Percentiles rank a stretch among this genome's conserved stretches.
phyloP scores from a whole-genome alignment of 2,888 invertebrate species.

The Sinohyriopsis cumingii region DNA sequence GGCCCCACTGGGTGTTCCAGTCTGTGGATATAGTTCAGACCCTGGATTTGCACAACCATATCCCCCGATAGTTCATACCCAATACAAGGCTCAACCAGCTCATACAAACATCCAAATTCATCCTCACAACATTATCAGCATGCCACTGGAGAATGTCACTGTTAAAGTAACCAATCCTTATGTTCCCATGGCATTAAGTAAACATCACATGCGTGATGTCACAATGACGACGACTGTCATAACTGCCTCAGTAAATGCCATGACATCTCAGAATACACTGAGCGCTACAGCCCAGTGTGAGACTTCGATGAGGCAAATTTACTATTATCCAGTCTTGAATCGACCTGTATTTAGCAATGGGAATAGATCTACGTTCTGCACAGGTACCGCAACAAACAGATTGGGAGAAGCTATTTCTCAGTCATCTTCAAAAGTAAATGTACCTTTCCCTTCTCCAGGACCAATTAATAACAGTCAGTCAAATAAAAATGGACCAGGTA shows the following conservation, averaged over 20 bases:
- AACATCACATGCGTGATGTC: constrained; percentile 15
- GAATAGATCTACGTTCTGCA: too few relatives aligned
- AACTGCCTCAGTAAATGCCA: constrained; percentile 15
- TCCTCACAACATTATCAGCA: constrained; percentile 49
- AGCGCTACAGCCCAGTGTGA: too few relatives aligned
- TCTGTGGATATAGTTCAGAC: constrained; percentile 54
- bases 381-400: not conserved
- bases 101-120: constrained; percentile 44
- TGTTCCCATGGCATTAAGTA: constrained; percentile 27
- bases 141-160: constrained; percentile 44
- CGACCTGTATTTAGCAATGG: too few relatives aligned
- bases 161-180: constrained; percentile 22
- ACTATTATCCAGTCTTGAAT: too few relatives aligned
- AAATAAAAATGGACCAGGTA: constrained; percentile 1
- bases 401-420: not conserved
- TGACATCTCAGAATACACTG: not conserved
- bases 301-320: too few relatives aligned
- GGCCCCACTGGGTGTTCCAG: too few relatives aligned
- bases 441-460: not conserved
- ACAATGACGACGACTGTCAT: constrained; percentile 27
- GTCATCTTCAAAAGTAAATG: constrained; percentile 1
- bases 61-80: constrained; percentile 18
- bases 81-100: constrained; percentile 50
- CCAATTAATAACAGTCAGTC: not conserved
- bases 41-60: constrained; percentile 37